Conservation (phyloP, 2,888 invertebrate genomes). For the Monoplex corrugatus region DNA sequence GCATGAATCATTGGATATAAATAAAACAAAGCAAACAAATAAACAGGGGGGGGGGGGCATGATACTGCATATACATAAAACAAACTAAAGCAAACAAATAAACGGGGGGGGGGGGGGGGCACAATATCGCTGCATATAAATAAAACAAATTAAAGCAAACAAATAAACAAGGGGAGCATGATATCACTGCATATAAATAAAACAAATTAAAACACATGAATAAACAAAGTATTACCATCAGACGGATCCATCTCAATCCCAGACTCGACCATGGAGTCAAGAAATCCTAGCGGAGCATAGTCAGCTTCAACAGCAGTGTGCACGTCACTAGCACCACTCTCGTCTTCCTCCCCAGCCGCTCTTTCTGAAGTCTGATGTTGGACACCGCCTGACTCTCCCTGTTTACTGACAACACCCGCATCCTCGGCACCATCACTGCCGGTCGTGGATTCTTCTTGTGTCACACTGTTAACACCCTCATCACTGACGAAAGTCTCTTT, state of each 20-base stretch:
- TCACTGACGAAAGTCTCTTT: neutral
- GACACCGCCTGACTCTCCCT: neutral
- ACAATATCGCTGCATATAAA: too few species aligned
- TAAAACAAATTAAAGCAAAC: neutral
- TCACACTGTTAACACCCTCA: neutral
- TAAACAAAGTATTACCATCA: conserved; percentile 21
- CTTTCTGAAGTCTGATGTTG: too few species aligned
- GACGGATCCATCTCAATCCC: conserved; percentile 43
- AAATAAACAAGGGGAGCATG: neutral
- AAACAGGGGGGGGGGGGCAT: too few species aligned
- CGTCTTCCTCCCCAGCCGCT: neutral
- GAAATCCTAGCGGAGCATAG: neutral
- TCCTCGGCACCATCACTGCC: neutral
- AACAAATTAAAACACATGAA: neutral
- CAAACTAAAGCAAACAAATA: too few species aligned
- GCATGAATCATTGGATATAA: too few species aligned
- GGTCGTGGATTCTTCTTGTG: neutral
- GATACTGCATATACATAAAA: too few species aligned
- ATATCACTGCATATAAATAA: too few species aligned
- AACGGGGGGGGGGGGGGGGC: too few species aligned
- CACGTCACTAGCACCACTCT: neutral
- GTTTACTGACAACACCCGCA: neutral
- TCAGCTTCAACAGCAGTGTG: conserved; percentile 10
- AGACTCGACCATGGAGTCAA: conserved; percentile 19
- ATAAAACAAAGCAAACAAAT: too few species aligned